Evolutionary conservation across 2,113 vertebrate genomes (phyloP), one percentile per base, ranked within the genome.

Genomic region (Xiphophorus hellerii): DNA sequence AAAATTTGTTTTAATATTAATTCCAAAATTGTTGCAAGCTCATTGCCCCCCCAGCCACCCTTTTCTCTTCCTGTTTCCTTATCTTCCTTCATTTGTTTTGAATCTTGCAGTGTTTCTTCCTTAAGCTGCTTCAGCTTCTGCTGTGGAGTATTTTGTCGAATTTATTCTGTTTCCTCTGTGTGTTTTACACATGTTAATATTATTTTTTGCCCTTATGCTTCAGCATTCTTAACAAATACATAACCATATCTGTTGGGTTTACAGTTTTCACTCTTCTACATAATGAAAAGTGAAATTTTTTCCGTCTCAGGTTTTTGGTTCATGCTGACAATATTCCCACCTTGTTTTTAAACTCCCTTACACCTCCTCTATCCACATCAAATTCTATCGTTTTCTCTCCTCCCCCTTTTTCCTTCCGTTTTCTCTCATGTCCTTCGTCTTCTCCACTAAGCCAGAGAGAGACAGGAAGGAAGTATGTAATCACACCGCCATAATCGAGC

Each of bases 391-490:
- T 62, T 48, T 68, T 62, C 78, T 51, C 42, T 73, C 76, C 66
- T 68, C 54, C 67, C 73, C 80, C 44, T 68, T 30, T 11, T 83
- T 78, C 74, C 80, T 86, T 84, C 78, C 80, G 71, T 54, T 79
- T 73, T 74, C 63, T 30, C 66, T 80, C 44, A 4, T 28, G 62
- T 48, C 17, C 73, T 74, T 67, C 35, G 30, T 77, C 70, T 37
- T 76, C 67, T 63, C 67, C 72, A 72, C 67, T 37, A 76, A 87
- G 82, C 74, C 44, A 0, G 58, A 70, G 62, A 83, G 87, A 83
- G 88, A 77, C 72, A 80, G 90, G 89, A 84, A 90, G 91, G 90
- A 87, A 87, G 76, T 79, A 72, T 76, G 87, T 90, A 90, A 92
- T 93, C 85, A 92, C 90, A 89, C 81, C 25, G 33, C 84, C 69